These are phyloP conservation scores for Pachyramphus minor DNA, from an alignment of 2,113 vertebrate species.

Conservation along the genomic window DNA sequence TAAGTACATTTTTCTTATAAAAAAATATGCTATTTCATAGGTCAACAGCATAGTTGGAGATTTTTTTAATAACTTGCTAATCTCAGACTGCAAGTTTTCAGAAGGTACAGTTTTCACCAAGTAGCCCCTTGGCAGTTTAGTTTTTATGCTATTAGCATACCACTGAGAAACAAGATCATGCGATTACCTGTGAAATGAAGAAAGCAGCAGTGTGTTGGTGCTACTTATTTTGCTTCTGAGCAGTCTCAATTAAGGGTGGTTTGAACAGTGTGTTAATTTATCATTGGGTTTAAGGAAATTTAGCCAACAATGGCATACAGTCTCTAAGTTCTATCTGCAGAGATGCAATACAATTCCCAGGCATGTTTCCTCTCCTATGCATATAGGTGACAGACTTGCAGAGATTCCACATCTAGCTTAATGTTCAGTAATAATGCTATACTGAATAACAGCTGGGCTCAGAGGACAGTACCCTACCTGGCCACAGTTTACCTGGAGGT, in stretches of 20 bases:
- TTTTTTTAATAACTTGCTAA: neutral
- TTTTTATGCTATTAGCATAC: neutral
- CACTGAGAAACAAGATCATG: neutral
- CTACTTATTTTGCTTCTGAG: fast-evolving
- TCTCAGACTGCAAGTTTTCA: neutral
- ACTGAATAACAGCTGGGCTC: neutral
- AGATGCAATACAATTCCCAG: neutral
- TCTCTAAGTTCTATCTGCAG: neutral
- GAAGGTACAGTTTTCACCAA: neutral
- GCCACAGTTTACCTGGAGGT: neutral
- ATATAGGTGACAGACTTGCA: neutral
- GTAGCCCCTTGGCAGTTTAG: neutral
- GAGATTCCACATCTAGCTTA: neutral
- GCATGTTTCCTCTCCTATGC: neutral
- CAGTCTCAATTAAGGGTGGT: neutral
- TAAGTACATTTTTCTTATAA: neutral
- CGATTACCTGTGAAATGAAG: fast-evolving
- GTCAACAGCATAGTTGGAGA: neutral
- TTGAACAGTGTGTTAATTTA: neutral
- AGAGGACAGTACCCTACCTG: neutral
- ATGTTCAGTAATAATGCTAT: neutral
- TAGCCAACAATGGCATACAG: neutral
- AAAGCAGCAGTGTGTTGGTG: neutral
- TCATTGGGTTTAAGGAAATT: neutral
- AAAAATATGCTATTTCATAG: neutral